phyloP scores from a whole-genome alignment of 2,797 vertebrate species.

The Pseudochromis fuscus region DNA sequence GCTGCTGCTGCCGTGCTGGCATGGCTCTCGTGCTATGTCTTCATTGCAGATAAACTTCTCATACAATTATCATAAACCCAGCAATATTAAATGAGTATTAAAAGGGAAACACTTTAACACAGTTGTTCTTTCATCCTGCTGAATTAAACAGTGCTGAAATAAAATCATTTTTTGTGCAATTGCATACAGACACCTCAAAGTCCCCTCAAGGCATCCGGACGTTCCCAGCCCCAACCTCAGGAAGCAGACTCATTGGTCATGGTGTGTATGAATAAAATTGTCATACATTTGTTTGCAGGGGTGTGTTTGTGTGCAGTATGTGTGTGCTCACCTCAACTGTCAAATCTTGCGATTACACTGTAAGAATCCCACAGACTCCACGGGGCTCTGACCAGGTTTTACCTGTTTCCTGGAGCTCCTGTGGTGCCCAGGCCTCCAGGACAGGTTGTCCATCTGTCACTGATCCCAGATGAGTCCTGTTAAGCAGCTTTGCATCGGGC shows the following conservation, averaged over 20 bases:
- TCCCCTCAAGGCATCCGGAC: not conserved
- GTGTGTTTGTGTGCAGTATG: constrained; percentile 27
- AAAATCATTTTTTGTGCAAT: not conserved
- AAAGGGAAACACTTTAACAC: not conserved
- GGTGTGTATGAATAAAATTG: constrained; percentile 5
- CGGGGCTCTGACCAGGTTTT: constrained; percentile 58
- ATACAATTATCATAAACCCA: not conserved
- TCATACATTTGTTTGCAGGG: constrained; percentile 25
- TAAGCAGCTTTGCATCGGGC: constrained; percentile 77
- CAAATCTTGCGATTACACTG: constrained; percentile 77
- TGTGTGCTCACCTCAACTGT: constrained; percentile 56
- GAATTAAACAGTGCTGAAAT: not conserved
- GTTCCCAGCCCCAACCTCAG: not conserved
- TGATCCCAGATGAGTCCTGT: constrained; percentile 79
- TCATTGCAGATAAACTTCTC: not conserved
- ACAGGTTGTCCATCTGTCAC: constrained; percentile 77
- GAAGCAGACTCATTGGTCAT: not conserved
- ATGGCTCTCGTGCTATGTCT: not conserved
- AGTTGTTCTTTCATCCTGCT: not conserved
- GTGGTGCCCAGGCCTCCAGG: constrained; percentile 59
- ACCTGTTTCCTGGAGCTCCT: constrained; percentile 69
- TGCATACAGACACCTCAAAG: not conserved
- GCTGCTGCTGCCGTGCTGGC: not conserved
- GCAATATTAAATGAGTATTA: not conserved
- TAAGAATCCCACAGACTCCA: constrained; percentile 46